Evolutionary conservation across 2,113 vertebrate genomes (phyloP).

Genomic region (Leptocoma aspasia): DNA sequence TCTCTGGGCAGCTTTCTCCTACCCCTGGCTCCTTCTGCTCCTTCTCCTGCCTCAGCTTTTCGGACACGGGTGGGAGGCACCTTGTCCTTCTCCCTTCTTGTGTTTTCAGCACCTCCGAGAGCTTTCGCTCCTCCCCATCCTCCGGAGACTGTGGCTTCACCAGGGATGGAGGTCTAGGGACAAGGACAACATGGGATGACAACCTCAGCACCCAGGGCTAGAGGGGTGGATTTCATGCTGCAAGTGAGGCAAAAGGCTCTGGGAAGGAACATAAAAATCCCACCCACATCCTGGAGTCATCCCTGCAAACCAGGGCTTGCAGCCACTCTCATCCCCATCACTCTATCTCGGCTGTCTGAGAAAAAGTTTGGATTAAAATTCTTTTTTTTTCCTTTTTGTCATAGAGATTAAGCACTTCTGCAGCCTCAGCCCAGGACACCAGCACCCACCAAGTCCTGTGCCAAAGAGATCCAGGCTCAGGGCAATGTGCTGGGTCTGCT

Average conservation of each 20-base stretch:
- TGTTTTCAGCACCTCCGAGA: constrained; percentile 66
- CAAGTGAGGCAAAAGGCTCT: neutral
- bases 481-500: neutral
- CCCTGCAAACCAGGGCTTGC: neutral
- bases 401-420: neutral
- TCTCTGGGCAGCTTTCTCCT: accelerated
- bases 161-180: neutral
- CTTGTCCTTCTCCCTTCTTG: constrained; percentile 71
- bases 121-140: constrained; percentile 26
- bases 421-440: neutral
- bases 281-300: neutral
- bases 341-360: accelerated
- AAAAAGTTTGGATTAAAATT: neutral
- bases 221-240: neutral
- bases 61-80: constrained; percentile 31
- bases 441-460: neutral
- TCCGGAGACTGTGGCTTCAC: neutral
- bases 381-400: neutral
- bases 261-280: neutral
- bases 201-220: neutral
- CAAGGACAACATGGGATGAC: neutral
- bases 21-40: neutral
- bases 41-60: constrained; percentile 53
- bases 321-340: neutral
- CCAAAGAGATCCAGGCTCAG: neutral